Percentiles rank a stretch among this genome's conserved stretches.
Conservation (phyloP, 2,113 vertebrate genomes). For the Microtus oregoni region DNA sequence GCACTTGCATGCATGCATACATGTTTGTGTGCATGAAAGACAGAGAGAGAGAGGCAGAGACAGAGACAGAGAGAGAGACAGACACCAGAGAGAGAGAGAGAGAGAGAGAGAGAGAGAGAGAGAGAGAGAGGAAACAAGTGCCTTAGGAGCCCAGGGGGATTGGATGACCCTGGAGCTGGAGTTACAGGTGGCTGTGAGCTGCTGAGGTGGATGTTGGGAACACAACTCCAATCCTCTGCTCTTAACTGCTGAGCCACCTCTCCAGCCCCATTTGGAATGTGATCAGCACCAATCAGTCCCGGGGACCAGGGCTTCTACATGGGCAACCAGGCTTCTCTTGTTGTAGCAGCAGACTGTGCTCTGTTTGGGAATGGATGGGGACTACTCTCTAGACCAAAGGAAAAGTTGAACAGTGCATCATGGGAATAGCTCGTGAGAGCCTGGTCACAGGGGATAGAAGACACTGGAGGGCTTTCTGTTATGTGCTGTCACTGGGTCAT, state of each 20-base stretch:
- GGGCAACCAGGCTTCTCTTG: neutral
- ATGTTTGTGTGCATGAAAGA: too few species aligned
- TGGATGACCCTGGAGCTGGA: neutral
- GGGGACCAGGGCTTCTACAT: neutral
- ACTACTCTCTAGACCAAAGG: neutral
- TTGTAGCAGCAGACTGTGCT: neutral
- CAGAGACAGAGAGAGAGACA: too few species aligned
- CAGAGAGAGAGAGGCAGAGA: too few species aligned
- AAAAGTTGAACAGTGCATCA: neutral
- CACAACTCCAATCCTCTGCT: neutral
- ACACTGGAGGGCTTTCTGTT: neutral
- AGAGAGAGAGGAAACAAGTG: neutral
- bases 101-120: too few species aligned
- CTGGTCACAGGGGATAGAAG: rapidly evolving
- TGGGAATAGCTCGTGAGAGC: neutral
- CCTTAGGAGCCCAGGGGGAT: neutral
- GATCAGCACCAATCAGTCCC: neutral
- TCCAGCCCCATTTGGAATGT: neutral
- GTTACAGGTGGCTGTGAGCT: neutral
- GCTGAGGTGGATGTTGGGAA: neutral
- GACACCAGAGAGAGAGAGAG: too few species aligned
- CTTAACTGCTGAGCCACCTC: neutral
- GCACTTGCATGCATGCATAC: too few species aligned
- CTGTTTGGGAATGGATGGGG: neutral
- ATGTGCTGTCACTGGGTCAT: neutral